These are phyloP conservation scores for Xyliphius kryptos DNA, from an alignment of 2,113 vertebrate genomes.

Conservation along the genomic window DNA sequence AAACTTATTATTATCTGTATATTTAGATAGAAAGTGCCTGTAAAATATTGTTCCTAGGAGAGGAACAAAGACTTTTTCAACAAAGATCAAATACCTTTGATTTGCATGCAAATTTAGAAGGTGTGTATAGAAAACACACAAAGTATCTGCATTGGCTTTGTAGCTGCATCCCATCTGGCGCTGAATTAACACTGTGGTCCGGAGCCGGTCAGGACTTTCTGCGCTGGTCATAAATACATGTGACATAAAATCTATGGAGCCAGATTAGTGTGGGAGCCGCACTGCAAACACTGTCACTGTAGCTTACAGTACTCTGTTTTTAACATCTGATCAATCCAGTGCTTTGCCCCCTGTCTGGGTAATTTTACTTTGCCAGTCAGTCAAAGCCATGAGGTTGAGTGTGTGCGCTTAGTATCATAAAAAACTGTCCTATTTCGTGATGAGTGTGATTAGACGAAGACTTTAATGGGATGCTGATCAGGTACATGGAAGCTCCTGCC, in stretches of 20 bases:
- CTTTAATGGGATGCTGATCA: too few relatives aligned
- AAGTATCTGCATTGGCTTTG: too few relatives aligned
- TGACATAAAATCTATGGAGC: conserved; percentile 34
- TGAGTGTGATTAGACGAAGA: too few relatives aligned
- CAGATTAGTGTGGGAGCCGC: conserved; percentile 23
- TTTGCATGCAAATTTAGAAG: conserved; percentile 18
- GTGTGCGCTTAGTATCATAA: too few relatives aligned
- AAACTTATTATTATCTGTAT: too few relatives aligned
- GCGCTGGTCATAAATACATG: conserved; percentile 26
- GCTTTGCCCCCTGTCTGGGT: background rate
- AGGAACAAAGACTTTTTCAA: too few relatives aligned
- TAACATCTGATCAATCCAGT: background rate
- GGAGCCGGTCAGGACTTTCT: conserved; percentile 7
- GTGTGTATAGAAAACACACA: background rate
- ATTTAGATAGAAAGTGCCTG: too few relatives aligned
- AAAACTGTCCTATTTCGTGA: too few relatives aligned
- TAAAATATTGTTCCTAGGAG: too few relatives aligned
- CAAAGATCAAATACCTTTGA: too few relatives aligned
- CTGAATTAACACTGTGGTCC: background rate
- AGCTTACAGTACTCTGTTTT: background rate
- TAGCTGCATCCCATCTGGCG: background rate
- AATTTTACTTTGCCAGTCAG: background rate
- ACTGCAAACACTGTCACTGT: conserved; percentile 11
- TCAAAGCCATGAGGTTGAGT: background rate
- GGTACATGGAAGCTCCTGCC: too few relatives aligned